phyloP scores from a whole-genome alignment of 2,113 vertebrate species.

The Reinhardtius hippoglossoides region DNA sequence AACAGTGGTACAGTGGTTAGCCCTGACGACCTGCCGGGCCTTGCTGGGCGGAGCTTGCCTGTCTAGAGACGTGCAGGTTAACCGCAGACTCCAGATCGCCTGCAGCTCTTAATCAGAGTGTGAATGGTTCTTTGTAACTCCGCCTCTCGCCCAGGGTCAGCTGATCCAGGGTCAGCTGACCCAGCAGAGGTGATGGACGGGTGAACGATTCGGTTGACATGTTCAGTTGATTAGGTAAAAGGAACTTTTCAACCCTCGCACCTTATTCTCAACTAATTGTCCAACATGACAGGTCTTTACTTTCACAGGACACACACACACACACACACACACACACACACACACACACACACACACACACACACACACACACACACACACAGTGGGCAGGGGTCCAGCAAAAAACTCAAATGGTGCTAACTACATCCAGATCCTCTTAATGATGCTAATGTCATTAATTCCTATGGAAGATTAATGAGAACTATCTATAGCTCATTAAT shows the following conservation, averaged over 20 bases:
- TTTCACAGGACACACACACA: conserved; percentile 1
- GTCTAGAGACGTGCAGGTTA: too few relatives aligned
- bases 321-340: conserved; percentile 20
- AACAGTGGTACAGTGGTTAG: too few relatives aligned
- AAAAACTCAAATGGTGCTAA: conserved; percentile 49
- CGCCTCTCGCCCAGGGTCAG: too few relatives aligned
- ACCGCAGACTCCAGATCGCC: too few relatives aligned
- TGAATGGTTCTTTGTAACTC: too few relatives aligned
- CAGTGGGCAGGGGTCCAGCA: conserved; percentile 46
- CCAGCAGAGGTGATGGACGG: too few relatives aligned
- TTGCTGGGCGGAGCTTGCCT: too few relatives aligned
- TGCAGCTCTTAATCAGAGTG: too few relatives aligned
- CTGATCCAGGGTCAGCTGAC: too few relatives aligned
- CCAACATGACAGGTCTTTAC: not conserved
- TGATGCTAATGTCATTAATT: conserved; percentile 76
- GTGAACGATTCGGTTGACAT: too few relatives aligned
- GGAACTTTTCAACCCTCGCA: not conserved
- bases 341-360: conserved; percentile 8
- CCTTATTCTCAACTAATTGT: not conserved
- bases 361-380: conserved; percentile 25
- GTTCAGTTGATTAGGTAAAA: too few relatives aligned
- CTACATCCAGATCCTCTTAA: conserved; percentile 69
- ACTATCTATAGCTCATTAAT: conserved; percentile 77
- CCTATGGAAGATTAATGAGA: conserved; percentile 68
- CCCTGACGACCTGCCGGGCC: too few relatives aligned